Evolutionary conservation across 2,888 invertebrate genomes (phyloP), one percentile per base, ranked within the genome.

Genomic region (Drosophila kanekoi): DNA sequence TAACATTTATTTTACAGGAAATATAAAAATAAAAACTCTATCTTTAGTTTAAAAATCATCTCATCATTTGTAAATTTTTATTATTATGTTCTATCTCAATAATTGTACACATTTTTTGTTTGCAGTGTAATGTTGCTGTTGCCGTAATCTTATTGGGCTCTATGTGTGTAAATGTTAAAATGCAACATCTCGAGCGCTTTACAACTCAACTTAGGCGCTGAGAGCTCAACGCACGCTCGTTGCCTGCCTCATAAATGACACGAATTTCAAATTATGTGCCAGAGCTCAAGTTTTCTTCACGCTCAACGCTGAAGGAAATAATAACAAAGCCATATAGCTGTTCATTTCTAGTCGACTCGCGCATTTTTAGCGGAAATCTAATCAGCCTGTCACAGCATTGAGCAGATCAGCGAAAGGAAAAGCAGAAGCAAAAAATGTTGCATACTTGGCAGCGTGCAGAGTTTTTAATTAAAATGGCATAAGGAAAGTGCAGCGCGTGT

Each of bases 251-350:
- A 77, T 77, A 72, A 85, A 73, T 78, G 87, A 87, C 83, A 76
- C 70, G 87, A 87, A 89, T 89, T 87, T 89, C 70, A 81, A 87
- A 87, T 89, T 73, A 78, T 78, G 72, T 81, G 72, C 52, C 61
- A 41, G 45, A 28, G 64, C 62, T 58, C 37, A 61, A 69, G 68
- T 77, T 79, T 77, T 74, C 67, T 76, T 72, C 68, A 72, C 33
- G 60, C 53, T 59, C 57, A 23, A 43, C 49, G 44, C 38, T 54
- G 57, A 48, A 54, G 52, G 49, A 68, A 78, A 78, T 69, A 73
- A 80, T 65, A 80, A 67, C 65, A 71, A 53, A 49, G 78, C 65
- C 66, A 66, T 64, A 49, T 54, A 64, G 60, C 38, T 16, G 8
- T 20, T 28, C 18, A 40, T 44, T 53, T 56, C 48, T 45, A 35